Percentiles rank a stretch among this genome's conserved stretches.
These are phyloP conservation scores for Callimorpha dominula DNA, from an alignment of 2,888 invertebrate species.

Conservation along the genomic window DNA sequence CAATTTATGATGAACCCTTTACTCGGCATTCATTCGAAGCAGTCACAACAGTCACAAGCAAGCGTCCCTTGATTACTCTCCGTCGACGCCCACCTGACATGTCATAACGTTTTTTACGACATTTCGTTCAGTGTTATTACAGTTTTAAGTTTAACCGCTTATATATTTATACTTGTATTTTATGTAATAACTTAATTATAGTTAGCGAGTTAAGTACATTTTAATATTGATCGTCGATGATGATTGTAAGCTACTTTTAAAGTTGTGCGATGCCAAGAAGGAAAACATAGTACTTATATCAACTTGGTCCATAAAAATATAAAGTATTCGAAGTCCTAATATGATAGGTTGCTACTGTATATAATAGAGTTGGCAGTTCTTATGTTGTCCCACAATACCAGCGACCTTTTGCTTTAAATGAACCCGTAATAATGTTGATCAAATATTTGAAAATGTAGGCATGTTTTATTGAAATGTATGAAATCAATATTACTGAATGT, in stretches of 20 bases:
- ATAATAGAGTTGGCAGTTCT: background rate
- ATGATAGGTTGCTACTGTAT: background rate
- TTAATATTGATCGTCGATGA: background rate
- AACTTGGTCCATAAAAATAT: background rate
- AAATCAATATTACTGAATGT: too few species aligned
- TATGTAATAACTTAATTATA: background rate
- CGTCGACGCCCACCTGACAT: constrained; percentile 38
- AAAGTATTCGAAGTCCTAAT: background rate
- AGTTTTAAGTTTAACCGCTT: constrained; percentile 5
- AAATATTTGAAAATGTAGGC: background rate
- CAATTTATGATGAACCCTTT: constrained; percentile 40
- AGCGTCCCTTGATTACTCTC: constrained; percentile 40
- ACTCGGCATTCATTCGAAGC: constrained; percentile 37
- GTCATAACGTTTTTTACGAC: constrained; percentile 43
- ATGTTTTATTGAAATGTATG: background rate
- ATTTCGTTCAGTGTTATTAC: constrained; percentile 47
- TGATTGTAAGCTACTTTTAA: background rate
- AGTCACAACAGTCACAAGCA: constrained; percentile 43
- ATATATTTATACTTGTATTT: background rate
- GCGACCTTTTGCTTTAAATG: background rate
- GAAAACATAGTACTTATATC: background rate
- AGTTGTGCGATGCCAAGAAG: too few species aligned
- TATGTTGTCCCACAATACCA: background rate
- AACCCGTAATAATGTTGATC: background rate
- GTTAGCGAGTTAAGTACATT: background rate